Percentiles rank a stretch among this genome's conserved stretches.
phyloP scores from a whole-genome alignment of 1,140 invertebrate species.

The Elymnias hypermnestra region DNA sequence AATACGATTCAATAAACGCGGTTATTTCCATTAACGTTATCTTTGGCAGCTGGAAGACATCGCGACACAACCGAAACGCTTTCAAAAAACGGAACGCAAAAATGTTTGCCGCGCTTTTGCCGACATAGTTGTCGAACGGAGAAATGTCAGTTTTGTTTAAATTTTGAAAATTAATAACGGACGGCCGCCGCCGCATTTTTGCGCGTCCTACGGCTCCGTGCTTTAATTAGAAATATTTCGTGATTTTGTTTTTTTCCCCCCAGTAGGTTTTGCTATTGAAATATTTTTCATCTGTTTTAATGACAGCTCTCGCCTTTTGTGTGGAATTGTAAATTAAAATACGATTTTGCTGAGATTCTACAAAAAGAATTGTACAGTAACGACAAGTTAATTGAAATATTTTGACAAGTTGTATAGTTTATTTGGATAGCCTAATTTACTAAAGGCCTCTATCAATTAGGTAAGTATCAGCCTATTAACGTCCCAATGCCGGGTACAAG shows the following conservation, averaged over 20 bases:
- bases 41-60: no score
- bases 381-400: no score
- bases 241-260: conserved; percentile 14
- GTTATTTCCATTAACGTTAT: no score
- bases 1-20: no score
- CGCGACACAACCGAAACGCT: conserved; percentile 14
- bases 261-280: conserved; percentile 11
- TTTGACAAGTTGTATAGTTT: no score
- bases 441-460: no score
- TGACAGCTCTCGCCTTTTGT: not conserved
- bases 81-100: conserved; percentile 39
- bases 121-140: conserved; percentile 55
- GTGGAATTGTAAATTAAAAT: no score
- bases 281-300: conserved; percentile 14
- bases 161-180: conserved; percentile 70
- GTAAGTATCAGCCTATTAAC: no score
- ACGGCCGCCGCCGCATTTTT: conserved; percentile 39
- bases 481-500: no score
- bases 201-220: conserved; percentile 25
- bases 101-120: conserved; percentile 38
- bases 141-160: conserved; percentile 68
- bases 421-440: no score
- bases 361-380: no score
- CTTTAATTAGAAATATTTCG: conserved; percentile 68
- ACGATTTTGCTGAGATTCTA: no score